Conservation (phyloP, 2,888 invertebrate species). For the Aphodius sticticus region DNA sequence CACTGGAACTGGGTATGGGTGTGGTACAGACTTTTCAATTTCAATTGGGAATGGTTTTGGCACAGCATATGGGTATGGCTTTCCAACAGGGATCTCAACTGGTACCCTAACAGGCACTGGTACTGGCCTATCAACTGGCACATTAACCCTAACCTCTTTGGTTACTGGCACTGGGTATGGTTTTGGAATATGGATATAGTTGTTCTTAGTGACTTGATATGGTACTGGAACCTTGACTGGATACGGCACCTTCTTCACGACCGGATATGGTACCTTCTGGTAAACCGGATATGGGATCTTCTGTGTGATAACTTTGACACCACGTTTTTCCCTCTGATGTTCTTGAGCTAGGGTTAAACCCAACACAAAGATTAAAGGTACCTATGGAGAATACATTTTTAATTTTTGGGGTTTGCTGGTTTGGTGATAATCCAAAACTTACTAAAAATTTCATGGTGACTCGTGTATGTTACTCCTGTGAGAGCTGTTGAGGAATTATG, state of each 20-base stretch:
- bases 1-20: constrained; percentile 29
- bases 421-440: neutral
- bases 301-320: constrained; percentile 37
- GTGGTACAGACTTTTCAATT: constrained; percentile 32
- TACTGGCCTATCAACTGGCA: constrained; percentile 35
- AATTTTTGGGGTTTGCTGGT: neutral
- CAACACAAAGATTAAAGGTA: constrained; percentile 37
- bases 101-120: constrained; percentile 33
- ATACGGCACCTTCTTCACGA: constrained; percentile 32
- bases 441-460: constrained; percentile 24
- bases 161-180: constrained; percentile 33
- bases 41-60: constrained; percentile 35
- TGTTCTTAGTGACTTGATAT: constrained; percentile 30
- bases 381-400: constrained; percentile 20
- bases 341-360: constrained; percentile 36
- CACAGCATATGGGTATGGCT: constrained; percentile 28
- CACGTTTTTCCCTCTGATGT: constrained; percentile 34
- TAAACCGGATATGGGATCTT: constrained; percentile 37
- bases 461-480: neutral
- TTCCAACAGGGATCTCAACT: constrained; percentile 31
- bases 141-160: constrained; percentile 32
- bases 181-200: constrained; percentile 30
- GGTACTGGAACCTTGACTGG: constrained; percentile 35
- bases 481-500: constrained; percentile 18
- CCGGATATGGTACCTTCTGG: constrained; percentile 30